phyloP scores from a whole-genome alignment of 23 tunicate genomes.

The Diplosoma virens region DNA sequence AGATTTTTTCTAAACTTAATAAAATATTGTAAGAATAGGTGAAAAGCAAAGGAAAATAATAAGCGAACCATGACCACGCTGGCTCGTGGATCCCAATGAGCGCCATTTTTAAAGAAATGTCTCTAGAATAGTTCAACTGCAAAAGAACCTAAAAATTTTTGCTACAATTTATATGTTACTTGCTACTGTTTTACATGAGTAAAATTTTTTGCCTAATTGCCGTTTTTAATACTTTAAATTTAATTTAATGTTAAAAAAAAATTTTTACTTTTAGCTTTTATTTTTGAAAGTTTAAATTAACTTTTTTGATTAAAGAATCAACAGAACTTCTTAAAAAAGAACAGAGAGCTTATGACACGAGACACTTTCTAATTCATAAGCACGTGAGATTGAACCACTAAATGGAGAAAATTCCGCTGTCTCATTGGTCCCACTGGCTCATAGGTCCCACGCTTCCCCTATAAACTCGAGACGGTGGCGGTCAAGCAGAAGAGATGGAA shows the following conservation, averaged over 20 bases:
- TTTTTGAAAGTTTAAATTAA: constrained; percentile 3
- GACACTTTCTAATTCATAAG: constrained; percentile 1
- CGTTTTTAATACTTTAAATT: neutral
- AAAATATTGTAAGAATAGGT: too few relatives aligned
- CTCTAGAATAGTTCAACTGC: neutral
- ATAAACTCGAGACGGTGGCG: too few relatives aligned
- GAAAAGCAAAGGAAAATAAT: too few relatives aligned
- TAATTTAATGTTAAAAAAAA: neutral
- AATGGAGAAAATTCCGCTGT: neutral
- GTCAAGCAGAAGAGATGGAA: too few relatives aligned
- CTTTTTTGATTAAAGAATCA: neutral
- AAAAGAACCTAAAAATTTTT: neutral
- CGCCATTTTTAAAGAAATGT: neutral
- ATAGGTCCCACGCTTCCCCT: constrained; percentile 20
- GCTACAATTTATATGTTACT: neutral
- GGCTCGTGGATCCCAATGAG: neutral
- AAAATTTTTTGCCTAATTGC: neutral
- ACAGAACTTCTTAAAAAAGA: neutral
- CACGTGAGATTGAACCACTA: neutral
- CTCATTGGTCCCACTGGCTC: constrained; percentile 16
- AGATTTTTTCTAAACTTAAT: too few relatives aligned
- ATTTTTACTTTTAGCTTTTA: neutral
- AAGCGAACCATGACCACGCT: too few relatives aligned
- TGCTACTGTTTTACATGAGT: constrained; percentile 1
- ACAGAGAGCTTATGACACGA: neutral